Evolutionary conservation across 1,140 invertebrate genomes (phyloP), one percentile per base, ranked within the genome.

Genomic region (Brachionus paranguensis): DNA sequence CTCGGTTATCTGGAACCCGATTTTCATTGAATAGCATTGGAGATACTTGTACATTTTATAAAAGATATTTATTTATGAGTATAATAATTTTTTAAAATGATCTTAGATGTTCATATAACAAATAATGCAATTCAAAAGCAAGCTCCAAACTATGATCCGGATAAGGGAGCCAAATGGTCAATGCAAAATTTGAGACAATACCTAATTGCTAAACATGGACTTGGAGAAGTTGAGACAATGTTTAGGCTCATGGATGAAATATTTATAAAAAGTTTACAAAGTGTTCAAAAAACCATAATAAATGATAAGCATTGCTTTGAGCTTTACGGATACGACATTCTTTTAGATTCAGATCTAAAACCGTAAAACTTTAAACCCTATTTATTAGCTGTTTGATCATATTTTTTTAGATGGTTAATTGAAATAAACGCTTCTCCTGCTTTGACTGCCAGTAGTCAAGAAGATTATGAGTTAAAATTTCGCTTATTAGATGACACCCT

Each of bases 291-390:
- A 72, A 87, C 89, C 11, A 91, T 90, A 29, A 88, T 90, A 72
- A 89, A 91, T 86, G 90, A 91, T 85, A 89, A 89, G 79, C 91
- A 91, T 85, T 91, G 91, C 84, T 91, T 91, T 86, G 91, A 91
- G 85, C 87, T 91, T 85, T 91, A 91, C 85, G 91, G 91, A n/a
- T 91, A 91, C 85, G 90, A 91, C 85, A 87, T 91, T 72, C 85
- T 91, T 3, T 84, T 91, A 4, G 90, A 91, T 86, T 85, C 84
- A 11, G 86, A 88, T 37, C 85, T 91, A 8, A 91, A 90, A 86
- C 89, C 89, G 87, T 89, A 85, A 87, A 87, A 43, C 14, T 72
- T 41, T 8, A 86, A 53, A 79, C 70, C 14, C 5, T 72, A n/a
- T 50, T 64, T 20, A 43, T n/a, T n/a, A 41, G 4, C n/a, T 72